These are phyloP conservation scores for Ciconia stormi DNA, from an alignment of 2,113 vertebrate genomes.

Conservation along the genomic window DNA sequence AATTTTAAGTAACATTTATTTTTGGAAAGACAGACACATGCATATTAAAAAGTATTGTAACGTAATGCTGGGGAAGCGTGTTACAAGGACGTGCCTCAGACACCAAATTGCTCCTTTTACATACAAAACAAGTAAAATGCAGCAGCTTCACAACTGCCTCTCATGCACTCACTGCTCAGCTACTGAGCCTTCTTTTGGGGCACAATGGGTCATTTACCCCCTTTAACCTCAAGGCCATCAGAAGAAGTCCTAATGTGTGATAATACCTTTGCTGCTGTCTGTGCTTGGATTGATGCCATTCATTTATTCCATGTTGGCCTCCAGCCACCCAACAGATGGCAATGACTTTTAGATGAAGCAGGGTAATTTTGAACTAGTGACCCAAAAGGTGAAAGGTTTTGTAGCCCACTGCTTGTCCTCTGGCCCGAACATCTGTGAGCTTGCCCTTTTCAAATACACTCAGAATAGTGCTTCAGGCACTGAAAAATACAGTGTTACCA, in stretches of 20 bases:
- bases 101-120: neutral
- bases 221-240: conserved; percentile 12
- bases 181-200: neutral
- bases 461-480: conserved; percentile 9
- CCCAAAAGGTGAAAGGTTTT: conserved; percentile 36
- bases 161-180: neutral
- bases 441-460: neutral
- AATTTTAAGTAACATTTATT: neutral
- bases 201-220: neutral
- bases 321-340: conserved; percentile 56
- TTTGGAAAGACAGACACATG: neutral
- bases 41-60: fast-evolving
- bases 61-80: neutral
- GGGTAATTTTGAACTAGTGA: conserved; percentile 14
- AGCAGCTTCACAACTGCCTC: neutral
- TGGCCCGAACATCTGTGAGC: conserved; percentile 46
- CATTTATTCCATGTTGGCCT: neutral
- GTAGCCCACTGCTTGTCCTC: conserved; percentile 6
- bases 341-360: conserved; percentile 34
- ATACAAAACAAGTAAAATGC: neutral
- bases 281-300: neutral
- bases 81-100: neutral
- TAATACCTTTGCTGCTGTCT: conserved; percentile 8
- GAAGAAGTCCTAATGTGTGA: neutral
- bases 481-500: neutral